Percentiles rank a stretch among this genome's conserved stretches.
These are phyloP conservation scores for Acrocephalus scirpaceus DNA, from an alignment of 2,797 vertebrate species.

Conservation along the genomic window DNA sequence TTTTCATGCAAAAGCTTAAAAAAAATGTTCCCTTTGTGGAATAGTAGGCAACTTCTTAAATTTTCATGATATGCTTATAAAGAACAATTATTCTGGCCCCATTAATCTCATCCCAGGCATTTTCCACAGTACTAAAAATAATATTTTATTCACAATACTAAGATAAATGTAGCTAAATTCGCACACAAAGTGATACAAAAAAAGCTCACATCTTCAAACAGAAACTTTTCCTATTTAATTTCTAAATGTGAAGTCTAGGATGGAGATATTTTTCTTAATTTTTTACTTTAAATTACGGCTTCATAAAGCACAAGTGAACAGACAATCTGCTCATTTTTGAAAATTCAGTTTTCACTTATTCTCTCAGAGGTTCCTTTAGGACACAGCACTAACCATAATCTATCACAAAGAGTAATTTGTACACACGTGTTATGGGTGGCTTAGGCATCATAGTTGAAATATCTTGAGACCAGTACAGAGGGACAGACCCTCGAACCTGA, in stretches of 20 bases:
- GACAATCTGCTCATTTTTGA: not conserved
- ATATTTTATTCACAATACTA: not conserved
- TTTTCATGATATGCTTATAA: not conserved
- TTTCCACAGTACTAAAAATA: not conserved
- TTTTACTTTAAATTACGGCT: not conserved
- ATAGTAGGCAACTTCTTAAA: not conserved
- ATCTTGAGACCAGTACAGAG: slow-evolving; percentile 98
- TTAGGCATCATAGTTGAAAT: slow-evolving; percentile 99
- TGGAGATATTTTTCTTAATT: not conserved
- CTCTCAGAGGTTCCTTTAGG: not conserved
- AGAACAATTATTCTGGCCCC: not conserved
- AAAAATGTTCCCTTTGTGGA: not conserved
- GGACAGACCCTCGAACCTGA: slow-evolving; percentile 96
- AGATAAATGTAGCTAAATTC: not conserved
- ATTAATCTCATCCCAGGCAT: not conserved
- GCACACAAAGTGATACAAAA: not conserved
- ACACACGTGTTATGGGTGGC: slow-evolving; percentile 92
- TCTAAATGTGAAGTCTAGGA: not conserved
- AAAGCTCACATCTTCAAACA: not conserved
- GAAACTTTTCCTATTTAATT: not conserved
- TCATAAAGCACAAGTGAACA: not conserved
- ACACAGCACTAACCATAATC: not conserved
- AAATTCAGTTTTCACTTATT: not conserved
- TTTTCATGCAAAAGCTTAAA: not conserved
- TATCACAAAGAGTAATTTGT: not conserved